Conservation (phyloP, 1,140 invertebrate genomes). For the Drosophila mayri region DNA sequence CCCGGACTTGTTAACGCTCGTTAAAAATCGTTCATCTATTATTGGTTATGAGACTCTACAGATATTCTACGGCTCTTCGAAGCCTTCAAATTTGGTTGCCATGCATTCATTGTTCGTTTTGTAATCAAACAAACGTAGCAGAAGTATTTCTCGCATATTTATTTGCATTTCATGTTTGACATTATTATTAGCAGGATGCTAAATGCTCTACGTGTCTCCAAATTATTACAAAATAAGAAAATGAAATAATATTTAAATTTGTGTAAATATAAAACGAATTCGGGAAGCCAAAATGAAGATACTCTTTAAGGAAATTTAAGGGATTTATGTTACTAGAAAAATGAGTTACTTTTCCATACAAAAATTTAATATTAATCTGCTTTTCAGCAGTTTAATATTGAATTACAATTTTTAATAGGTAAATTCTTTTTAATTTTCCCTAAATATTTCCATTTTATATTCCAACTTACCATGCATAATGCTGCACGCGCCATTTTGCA, state of each 20-base stretch:
- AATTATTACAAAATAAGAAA: constrained; percentile 15
- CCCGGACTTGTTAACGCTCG: constrained; percentile 49
- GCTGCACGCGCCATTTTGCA: constrained; percentile 84
- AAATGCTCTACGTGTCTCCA: constrained; percentile 33
- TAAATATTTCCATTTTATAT: not conserved
- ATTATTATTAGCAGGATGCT: constrained; percentile 52
- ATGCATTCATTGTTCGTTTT: constrained; percentile 39
- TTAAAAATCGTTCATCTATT: constrained; percentile 21
- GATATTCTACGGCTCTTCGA: constrained; percentile 4
- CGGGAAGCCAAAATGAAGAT: too few relatives aligned
- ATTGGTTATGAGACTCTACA: constrained; percentile 1
- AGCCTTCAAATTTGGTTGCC: constrained; percentile 23
- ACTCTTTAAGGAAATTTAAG: not conserved
- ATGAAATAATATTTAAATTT: constrained; percentile 18
- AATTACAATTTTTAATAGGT: too few relatives aligned
- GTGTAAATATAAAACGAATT: not conserved
- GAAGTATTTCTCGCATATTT: constrained; percentile 59
- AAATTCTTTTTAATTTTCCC: not conserved
- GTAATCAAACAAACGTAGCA: constrained; percentile 42
- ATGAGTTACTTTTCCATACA: not conserved
- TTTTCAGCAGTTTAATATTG: not conserved
- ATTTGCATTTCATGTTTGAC: constrained; percentile 65
- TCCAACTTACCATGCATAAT: constrained; percentile 81
- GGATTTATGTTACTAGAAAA: not conserved
- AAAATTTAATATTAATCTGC: not conserved